These are phyloP conservation scores for Cataglyphis rosenhaueri DNA, from an alignment of 2,888 invertebrate genomes.

Conservation along the genomic window DNA sequence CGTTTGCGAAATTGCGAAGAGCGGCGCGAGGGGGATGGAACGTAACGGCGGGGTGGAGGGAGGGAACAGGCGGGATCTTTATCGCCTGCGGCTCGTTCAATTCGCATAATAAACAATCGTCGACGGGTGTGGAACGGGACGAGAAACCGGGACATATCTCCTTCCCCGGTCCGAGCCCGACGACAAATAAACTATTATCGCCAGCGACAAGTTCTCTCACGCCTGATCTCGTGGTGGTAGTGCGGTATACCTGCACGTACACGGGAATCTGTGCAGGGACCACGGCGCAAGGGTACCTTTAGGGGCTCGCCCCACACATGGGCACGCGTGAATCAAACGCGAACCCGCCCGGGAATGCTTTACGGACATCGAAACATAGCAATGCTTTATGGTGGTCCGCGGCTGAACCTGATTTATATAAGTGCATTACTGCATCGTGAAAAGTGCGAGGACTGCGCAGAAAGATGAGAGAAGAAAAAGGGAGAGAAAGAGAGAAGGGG, in stretches of 20 bases:
- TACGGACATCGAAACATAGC: slow-evolving; percentile 85
- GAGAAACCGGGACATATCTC: slow-evolving; percentile 84
- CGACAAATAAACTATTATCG: slow-evolving; percentile 86
- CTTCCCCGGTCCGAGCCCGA: slow-evolving; percentile 74
- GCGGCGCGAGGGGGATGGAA: slow-evolving; percentile 18
- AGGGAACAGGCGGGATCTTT: slow-evolving; percentile 80
- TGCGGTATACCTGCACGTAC: slow-evolving; percentile 57
- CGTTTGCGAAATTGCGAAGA: slow-evolving; percentile 46
- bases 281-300: slow-evolving; percentile 66
- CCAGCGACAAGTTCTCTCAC: slow-evolving; percentile 85
- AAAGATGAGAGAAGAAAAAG: slow-evolving; percentile 45
- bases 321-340: slow-evolving; percentile 84
- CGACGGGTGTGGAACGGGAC: slow-evolving; percentile 77
- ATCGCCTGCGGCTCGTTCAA: slow-evolving; percentile 84
- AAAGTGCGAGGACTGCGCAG: slow-evolving; percentile 67
- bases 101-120: slow-evolving; percentile 85
- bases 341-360: slow-evolving; percentile 85
- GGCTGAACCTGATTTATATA: slow-evolving; percentile 86
- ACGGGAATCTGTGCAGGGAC: slow-evolving; percentile 54
- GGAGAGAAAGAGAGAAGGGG: not conserved
- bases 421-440: slow-evolving; percentile 84
- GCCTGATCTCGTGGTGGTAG: slow-evolving; percentile 75
- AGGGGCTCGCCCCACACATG: slow-evolving; percentile 80
- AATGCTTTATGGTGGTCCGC: slow-evolving; percentile 86
- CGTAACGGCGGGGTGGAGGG: slow-evolving; percentile 65